These are phyloP conservation scores for Ascidia mentula DNA, from an alignment of 23 tunicate species.

Conservation along the genomic window DNA sequence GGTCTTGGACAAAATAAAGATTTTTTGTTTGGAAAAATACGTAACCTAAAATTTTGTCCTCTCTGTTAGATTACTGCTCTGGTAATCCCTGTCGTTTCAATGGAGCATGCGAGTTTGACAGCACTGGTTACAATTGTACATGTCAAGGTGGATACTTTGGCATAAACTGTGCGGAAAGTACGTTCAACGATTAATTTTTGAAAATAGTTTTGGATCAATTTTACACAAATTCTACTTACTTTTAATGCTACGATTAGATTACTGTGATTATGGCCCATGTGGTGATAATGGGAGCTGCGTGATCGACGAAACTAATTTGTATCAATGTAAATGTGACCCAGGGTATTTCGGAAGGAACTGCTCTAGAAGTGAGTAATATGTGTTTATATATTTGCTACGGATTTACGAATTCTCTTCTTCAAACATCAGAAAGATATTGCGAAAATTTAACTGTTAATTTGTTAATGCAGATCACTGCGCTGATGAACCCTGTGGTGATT, in stretches of 20 bases:
- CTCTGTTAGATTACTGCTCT: not conserved
- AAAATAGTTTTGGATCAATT: too few relatives aligned
- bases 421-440: too few relatives aligned
- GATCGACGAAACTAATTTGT: not conserved
- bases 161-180: not conserved
- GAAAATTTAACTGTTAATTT: not conserved
- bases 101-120: not conserved
- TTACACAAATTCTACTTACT: too few relatives aligned
- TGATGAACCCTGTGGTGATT: not conserved
- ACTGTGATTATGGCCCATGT: too few relatives aligned
- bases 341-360: not conserved
- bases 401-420: too few relatives aligned
- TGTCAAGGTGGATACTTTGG: not conserved
- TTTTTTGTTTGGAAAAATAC: too few relatives aligned
- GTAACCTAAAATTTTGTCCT: too few relatives aligned
- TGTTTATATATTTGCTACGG: not conserved
- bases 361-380: not conserved
- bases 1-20: too few relatives aligned
- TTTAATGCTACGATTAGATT: too few relatives aligned
- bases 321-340: not conserved
- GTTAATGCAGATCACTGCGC: not conserved
- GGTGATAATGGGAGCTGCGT: not conserved
- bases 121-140: not conserved
- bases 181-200: too few relatives aligned
- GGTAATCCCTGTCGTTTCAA: not conserved